Evolutionary conservation across 2,113 vertebrate species (phyloP), one percentile per base, ranked within the genome.

Genomic region (Elephas maximus): DNA sequence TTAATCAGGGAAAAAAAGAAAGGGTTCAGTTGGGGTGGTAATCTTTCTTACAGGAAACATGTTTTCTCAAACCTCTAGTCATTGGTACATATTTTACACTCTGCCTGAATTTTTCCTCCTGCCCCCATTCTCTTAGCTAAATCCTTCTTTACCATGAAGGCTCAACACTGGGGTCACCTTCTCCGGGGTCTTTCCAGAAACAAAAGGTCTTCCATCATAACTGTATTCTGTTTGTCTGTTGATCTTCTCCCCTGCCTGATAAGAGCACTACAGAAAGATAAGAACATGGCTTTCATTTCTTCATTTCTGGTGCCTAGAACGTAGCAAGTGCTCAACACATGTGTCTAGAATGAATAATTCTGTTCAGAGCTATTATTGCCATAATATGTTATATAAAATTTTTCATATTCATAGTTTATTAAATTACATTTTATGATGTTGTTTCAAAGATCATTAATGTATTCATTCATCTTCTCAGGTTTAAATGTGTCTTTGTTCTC

Each of bases 401-500:
- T 95, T 95, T 91, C 45, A 91, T 30, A 62, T 69, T 41, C 71
- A 57, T 78, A 65, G 41, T 51, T 91, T 80, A 90, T 28, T 21
- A 79, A 69, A 48, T 82, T 45, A 45, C 23, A 69, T 53, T 95
- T n/a, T 37, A 41, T 77, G 28, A 48, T 73, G 28, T 67, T 87
- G 63, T 82, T 90, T 91, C 84, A 86, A 88, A 82, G 44, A 48
- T 33, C 45, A 23, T 65, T 67, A 81, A 90, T 78, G 57, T 62
- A 89, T 33, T 77, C 71, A 57, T 77, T 80, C 15, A 79, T 79
- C 62, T 73, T 80, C 12, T 57, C 62, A 79, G 41, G 44, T 67
- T 93, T 90, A 76, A 74, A 79, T 94, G 51, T 69, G 30, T 86
- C 21, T 91, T 83, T 85, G 18, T 91, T 82, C 44, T 71, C 53